A percentile compares a stretch with the other conserved stretches of the same genome.
Conservation (phyloP, 2,888 invertebrate genomes). For the Cistogaster globosa region DNA sequence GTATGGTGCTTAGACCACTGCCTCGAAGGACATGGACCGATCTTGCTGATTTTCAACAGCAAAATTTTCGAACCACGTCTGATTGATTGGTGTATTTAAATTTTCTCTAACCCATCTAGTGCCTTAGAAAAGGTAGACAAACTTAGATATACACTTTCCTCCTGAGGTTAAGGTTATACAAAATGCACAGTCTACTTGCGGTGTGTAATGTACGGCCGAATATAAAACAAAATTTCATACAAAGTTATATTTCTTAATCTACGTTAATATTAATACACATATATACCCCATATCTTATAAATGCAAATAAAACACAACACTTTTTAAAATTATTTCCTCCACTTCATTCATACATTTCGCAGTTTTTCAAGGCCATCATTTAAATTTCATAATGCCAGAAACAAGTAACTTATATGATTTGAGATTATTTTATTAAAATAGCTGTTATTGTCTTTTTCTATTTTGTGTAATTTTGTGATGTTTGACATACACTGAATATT, state of each 20-base stretch:
- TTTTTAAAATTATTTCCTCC: constrained; percentile 7
- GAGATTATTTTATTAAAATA: constrained; percentile 9
- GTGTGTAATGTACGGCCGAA: too few relatives aligned
- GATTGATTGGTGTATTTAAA: too few relatives aligned
- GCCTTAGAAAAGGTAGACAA: too few relatives aligned
- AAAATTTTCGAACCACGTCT: too few relatives aligned
- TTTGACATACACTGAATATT: constrained; percentile 2
- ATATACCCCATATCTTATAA: neutral
- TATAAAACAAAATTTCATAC: constrained; percentile 43
- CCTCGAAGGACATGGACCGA: too few relatives aligned
- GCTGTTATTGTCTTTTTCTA: neutral
- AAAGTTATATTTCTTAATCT: constrained; percentile 48
- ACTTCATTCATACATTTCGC: neutral
- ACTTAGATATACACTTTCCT: too few relatives aligned
- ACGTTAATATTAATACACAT: constrained; percentile 47
- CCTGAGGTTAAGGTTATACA: too few relatives aligned
- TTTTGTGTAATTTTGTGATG: neutral
- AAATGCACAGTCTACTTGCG: too few relatives aligned
- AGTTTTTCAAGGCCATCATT: neutral
- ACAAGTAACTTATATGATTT: constrained; percentile 20
- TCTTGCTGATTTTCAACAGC: too few relatives aligned
- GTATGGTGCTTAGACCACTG: too few relatives aligned
- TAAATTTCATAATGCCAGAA: neutral
- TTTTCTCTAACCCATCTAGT: too few relatives aligned
- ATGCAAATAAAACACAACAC: constrained; percentile 13